Evolutionary conservation across 2,113 vertebrate genomes (phyloP).

Genomic region (Genyomyrus donnyi): DNA sequence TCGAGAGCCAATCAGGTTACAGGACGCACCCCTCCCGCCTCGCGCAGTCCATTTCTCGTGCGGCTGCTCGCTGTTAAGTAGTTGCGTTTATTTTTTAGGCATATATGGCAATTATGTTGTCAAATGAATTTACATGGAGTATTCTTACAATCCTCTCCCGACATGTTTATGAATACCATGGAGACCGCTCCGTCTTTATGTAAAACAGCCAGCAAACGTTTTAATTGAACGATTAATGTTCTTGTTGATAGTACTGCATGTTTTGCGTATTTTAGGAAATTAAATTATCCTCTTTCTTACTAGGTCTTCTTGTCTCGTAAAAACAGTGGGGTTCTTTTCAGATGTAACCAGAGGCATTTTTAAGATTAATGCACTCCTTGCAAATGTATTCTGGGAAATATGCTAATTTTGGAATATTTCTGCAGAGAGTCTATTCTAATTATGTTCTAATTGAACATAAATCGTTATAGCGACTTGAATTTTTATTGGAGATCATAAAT

Average conservation of each 20-base stretch:
- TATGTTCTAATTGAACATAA: constrained; percentile 2
- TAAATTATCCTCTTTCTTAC: background rate
- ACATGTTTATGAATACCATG: background rate
- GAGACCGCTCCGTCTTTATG: background rate
- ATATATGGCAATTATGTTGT: background rate
- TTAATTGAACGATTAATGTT: background rate
- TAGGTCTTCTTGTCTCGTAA: constrained; percentile 4
- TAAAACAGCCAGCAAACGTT: background rate
- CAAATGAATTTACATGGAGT: background rate
- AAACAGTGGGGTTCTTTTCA: constrained; percentile 7
- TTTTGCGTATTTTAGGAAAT: background rate
- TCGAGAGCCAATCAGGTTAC: constrained; percentile 57
- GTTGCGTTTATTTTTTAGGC: constrained; percentile 33
- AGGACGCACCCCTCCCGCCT: constrained; percentile 24
- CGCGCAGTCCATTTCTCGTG: constrained; percentile 31
- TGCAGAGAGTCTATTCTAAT: background rate
- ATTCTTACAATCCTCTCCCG: background rate
- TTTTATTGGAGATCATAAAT: background rate
- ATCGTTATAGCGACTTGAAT: background rate
- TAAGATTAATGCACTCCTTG: background rate
- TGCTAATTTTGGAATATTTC: constrained; percentile 11
- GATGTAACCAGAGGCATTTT: constrained; percentile 6
- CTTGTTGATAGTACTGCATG: background rate
- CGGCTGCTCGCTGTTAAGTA: constrained; percentile 35
- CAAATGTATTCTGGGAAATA: constrained; percentile 10